phyloP scores from a whole-genome alignment of 2,797 vertebrate genomes.

The Hippopotamyrus pictus region DNA sequence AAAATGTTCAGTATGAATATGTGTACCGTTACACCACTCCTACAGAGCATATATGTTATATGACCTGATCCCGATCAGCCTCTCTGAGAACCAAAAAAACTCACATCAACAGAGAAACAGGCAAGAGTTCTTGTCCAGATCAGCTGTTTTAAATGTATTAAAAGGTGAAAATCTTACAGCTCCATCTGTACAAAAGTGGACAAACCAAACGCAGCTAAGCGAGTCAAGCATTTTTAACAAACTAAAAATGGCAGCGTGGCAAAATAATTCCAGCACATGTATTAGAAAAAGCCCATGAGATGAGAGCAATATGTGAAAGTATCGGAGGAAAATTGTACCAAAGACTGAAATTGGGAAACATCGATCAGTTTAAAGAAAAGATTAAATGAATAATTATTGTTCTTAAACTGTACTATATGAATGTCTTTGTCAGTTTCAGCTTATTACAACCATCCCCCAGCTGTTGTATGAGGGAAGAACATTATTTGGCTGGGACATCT shows the following conservation, averaged over 20 bases:
- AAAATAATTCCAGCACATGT: background rate
- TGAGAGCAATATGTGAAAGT: background rate
- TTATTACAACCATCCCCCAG: background rate
- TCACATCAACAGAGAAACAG: background rate
- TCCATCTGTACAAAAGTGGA: background rate
- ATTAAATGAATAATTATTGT: background rate
- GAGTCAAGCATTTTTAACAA: background rate
- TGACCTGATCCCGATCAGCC: background rate
- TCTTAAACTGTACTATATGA: background rate
- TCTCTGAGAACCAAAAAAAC: background rate
- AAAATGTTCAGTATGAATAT: background rate
- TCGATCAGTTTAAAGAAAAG: background rate
- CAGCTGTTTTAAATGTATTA: background rate
- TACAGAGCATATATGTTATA: background rate
- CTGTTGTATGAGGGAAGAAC: constrained; percentile 13
- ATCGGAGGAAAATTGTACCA: background rate
- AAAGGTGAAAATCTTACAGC: background rate
- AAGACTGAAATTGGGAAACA: background rate
- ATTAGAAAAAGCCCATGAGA: background rate
- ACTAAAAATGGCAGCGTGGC: background rate
- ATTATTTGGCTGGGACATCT: background rate
- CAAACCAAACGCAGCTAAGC: background rate
- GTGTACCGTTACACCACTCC: background rate
- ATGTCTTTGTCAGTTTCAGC: background rate
- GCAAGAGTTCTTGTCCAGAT: background rate